Base-by-base conservation (phyloP, 1,140 invertebrate species). In the Cephus cinctus region DNA sequence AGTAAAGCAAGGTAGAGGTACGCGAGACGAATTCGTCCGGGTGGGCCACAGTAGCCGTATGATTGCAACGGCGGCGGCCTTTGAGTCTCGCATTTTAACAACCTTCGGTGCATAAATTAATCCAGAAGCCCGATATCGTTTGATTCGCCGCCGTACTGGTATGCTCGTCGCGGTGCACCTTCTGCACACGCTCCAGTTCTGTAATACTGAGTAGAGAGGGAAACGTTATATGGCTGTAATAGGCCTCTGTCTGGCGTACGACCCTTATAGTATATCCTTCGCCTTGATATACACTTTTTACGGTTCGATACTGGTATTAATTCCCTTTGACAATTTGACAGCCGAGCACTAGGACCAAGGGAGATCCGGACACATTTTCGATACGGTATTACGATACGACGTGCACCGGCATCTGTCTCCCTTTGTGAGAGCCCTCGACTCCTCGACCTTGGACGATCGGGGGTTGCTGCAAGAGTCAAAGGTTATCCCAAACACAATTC, bases 31-130 rank as follows among this genome's bases (percentile, higher is more conserved):
- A 54, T 58, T 58, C 45, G 35, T 43, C 43, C 39, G 36, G 39
- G 45, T 44, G 47, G 47, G 46, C 56, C 45, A 49, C 59, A 59
- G 62, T 69, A 65, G 66, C 50, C 46, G 62, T 65, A 63, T 61
- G 67, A 73, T 74, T 69, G 67, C 63, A 46, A 53, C 58, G 60
- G 63, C 71, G 67, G 71, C 58, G 43, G 58, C 65, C 71, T 76
- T 74, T 74, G 72, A 74, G 69, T 73, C 67, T 72, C 69, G 63
- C 65, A 61, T 73, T 77, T 74, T 71, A 77, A 75, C 70, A 69
- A 67, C 69, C 70, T 67, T 58, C 59, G 65, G 68, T 71, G 69
- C 67, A 75, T 75, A 75, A 75, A 76, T 75, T 76, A 77, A 75
- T 74, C 63, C 65, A 73, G 67, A 68, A 69, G 65, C 58, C 65